Conservation (phyloP, 2,888 invertebrate species). For the Argyra leucocephala region DNA sequence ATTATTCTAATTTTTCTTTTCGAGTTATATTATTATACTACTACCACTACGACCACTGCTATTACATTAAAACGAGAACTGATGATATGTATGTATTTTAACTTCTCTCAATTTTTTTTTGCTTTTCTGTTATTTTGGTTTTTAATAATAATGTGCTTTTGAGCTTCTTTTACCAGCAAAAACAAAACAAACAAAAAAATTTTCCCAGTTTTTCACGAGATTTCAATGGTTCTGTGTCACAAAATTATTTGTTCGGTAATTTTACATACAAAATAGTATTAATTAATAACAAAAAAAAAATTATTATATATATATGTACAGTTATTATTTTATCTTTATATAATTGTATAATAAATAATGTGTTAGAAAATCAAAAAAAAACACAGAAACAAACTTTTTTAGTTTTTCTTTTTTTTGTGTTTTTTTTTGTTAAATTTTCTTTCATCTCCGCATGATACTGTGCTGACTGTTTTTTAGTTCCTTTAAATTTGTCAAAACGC, state of each 20-base stretch:
- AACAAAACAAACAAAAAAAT: too few species aligned
- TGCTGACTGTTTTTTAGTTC: not conserved
- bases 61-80: not conserved
- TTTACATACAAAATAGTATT: too few species aligned
- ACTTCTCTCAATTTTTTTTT: not conserved
- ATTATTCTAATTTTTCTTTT: too few species aligned
- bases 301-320: not conserved
- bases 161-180: slow-evolving; percentile 2
- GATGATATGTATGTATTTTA: not conserved
- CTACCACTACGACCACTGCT: too few species aligned
- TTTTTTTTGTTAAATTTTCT: too few species aligned
- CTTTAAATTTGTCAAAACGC: not conserved
- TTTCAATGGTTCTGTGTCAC: not conserved
- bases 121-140: too few species aligned
- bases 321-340: not conserved
- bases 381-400: too few species aligned
- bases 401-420: too few species aligned
- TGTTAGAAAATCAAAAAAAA: too few species aligned
- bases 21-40: too few species aligned
- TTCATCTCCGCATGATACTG: not conserved
- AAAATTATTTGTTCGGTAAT: not conserved
- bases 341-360: too few species aligned
- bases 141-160: not conserved
- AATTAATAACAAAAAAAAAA: too few species aligned
- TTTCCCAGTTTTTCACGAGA: slow-evolving; percentile 6